Conservation (phyloP, 1,140 invertebrate genomes). For the Formica exsecta region DNA sequence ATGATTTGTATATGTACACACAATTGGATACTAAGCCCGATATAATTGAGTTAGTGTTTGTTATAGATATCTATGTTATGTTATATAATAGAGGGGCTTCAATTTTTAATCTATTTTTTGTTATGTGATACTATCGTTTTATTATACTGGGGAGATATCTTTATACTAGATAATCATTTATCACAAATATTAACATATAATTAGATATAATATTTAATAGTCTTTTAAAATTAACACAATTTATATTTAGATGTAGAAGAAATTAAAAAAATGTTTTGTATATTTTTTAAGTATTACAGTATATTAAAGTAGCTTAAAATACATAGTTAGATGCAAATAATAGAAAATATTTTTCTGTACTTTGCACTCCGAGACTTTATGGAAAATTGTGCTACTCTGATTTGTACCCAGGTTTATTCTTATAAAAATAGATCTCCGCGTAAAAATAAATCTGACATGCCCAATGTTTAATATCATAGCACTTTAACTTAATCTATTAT, state of each 20-base stretch:
- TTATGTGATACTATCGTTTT: conserved; percentile 50
- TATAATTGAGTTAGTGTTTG: conserved; percentile 84
- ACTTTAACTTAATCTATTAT: not conserved
- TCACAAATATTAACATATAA: conserved; percentile 4
- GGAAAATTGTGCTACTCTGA: not conserved
- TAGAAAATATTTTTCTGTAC: not conserved
- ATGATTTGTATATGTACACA: conserved; percentile 24
- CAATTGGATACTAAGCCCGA: conserved; percentile 78
- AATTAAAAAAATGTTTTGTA: conserved; percentile 6
- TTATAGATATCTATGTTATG: conserved; percentile 78
- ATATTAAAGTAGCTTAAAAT: not conserved
- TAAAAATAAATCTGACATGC: conserved; percentile 28
- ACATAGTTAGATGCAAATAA: not conserved
- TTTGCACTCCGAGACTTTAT: not conserved
- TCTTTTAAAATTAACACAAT: conserved; percentile 29
- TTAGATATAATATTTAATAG: not conserved
- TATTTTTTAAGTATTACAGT: conserved; percentile 14
- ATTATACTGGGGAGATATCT: conserved; percentile 51
- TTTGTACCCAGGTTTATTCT: not conserved
- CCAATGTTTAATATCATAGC: not conserved
- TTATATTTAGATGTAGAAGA: conserved; percentile 6
- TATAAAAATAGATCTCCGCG: conserved; percentile 25
- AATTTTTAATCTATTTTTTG: conserved; percentile 76
- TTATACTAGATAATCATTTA: conserved; percentile 24
- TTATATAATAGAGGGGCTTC: conserved; percentile 84